Evolutionary conservation across 92 coral and sea anemone genomes (phyloP), one percentile per base, ranked within the genome.

Genomic region (Parazoanthus swiftii): DNA sequence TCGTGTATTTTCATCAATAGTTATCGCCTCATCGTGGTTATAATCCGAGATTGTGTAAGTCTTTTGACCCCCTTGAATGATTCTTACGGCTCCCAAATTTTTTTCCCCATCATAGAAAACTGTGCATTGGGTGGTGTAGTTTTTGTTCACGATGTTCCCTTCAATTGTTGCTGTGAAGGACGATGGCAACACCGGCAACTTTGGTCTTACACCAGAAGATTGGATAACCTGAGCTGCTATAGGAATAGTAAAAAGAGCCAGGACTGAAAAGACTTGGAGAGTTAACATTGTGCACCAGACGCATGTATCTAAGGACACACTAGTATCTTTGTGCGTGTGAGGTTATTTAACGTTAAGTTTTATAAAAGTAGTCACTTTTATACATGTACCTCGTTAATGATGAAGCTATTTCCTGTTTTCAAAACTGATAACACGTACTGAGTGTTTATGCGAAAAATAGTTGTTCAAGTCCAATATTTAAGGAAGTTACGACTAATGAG

Each of bases 81-180:
- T 25, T 46, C 89, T 74, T 2, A 89, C 1, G 5, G 90, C 91
- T 8, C 95, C 98, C 56, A 77, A 70, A 73, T 93, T 89, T 3
- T 86, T 91, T 26, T 71, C 26, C 68, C 76, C 51, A 71, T 94
- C 94, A 81, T 94, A 94, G 81, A 63, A 88, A 76, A 93, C 95
- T 38, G 81, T 88, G 25, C 13, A 23, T 3, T 68, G 4, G 5
- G 76, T 76, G 7, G 98, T 73, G 86, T 91, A 91, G 92, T 94
- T 94, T 51, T 83, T 79, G 48, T 93, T 86, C 26, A 78, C 88
- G 80, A 91, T 89, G 85, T 82, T 94, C n/a, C 81, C 93, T 86
- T 88, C 93, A 4, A 91, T 59, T 1, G 77, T 25, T 0, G 93
- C 89, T 42, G 89, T 81, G 87, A 94, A 94, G 5, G 95, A 92